These are phyloP conservation scores for Zonotrichia leucophrys DNA, from an alignment of 2,113 vertebrate genomes.

Conservation along the genomic window DNA sequence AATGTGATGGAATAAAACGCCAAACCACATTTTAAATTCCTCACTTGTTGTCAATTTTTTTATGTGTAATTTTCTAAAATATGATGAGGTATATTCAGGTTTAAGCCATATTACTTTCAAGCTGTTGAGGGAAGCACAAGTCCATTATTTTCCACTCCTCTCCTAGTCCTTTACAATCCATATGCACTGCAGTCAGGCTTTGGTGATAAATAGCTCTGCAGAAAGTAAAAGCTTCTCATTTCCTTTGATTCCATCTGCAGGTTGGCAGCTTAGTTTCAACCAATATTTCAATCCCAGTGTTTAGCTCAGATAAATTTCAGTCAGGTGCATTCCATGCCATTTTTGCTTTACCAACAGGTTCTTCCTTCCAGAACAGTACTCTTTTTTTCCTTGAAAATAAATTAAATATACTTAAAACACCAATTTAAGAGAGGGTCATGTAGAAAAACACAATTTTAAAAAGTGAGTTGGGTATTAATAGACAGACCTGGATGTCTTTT, in stretches of 20 bases:
- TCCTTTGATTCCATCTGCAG: constrained; percentile 40
- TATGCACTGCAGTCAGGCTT: background rate
- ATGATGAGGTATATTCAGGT: background rate
- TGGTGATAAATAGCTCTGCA: constrained; percentile 50
- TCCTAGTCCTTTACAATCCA: background rate
- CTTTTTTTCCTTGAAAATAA: background rate
- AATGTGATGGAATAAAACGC: background rate
- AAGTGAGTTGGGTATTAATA: background rate
- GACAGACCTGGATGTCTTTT: background rate
- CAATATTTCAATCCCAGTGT: background rate
- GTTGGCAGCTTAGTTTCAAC: background rate
- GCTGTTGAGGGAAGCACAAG: background rate
- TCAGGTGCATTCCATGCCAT: background rate
- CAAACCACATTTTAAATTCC: background rate
- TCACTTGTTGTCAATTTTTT: background rate
- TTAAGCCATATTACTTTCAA: background rate
- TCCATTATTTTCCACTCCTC: background rate
- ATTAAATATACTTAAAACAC: background rate
- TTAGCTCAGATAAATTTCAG: background rate
- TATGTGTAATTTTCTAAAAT: background rate
- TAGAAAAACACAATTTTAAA: background rate
- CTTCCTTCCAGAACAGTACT: background rate
- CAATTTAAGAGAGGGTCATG: background rate
- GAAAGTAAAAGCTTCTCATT: constrained; percentile 23
- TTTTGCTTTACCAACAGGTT: background rate